These are phyloP conservation scores for Ceyx erithaca DNA, from an alignment of 2,797 vertebrate genomes.

Conservation along the genomic window DNA sequence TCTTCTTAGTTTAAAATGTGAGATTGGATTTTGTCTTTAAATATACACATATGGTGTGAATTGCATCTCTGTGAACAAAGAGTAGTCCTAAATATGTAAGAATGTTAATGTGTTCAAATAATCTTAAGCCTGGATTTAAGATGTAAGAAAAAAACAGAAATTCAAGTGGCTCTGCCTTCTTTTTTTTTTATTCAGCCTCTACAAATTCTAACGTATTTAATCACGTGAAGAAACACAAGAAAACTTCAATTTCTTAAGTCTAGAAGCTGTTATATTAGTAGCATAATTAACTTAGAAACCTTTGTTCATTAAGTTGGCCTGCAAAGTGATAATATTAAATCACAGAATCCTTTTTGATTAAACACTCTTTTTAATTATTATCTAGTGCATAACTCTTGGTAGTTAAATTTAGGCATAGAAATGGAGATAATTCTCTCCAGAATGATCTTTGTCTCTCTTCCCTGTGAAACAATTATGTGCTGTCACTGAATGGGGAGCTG, in stretches of 20 bases:
- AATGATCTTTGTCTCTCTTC: background rate
- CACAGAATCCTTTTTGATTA: background rate
- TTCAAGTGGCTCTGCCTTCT: background rate
- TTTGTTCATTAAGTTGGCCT: background rate
- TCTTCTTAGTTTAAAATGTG: background rate
- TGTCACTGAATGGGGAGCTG: background rate
- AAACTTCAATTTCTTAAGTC: background rate
- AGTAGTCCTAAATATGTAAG: background rate
- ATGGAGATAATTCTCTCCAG: background rate
- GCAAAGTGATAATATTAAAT: background rate
- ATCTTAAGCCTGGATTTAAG: background rate
- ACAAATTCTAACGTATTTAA: background rate
- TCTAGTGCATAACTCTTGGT: background rate
- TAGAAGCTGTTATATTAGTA: background rate
- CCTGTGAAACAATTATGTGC: background rate
- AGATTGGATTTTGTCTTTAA: background rate
- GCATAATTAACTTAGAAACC: background rate
- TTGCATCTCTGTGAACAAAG: background rate
- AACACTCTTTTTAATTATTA: background rate
- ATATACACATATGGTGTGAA: background rate
- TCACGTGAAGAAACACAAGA: background rate
- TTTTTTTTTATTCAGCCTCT: background rate
- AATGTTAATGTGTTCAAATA: background rate
- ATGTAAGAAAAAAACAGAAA: background rate
- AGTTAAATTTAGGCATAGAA: background rate